Percentiles rank a stretch among this genome's conserved stretches.
Evolutionary conservation across 2,888 invertebrate genomes (phyloP).

Genomic region (Campopleginae sp.): DNA sequence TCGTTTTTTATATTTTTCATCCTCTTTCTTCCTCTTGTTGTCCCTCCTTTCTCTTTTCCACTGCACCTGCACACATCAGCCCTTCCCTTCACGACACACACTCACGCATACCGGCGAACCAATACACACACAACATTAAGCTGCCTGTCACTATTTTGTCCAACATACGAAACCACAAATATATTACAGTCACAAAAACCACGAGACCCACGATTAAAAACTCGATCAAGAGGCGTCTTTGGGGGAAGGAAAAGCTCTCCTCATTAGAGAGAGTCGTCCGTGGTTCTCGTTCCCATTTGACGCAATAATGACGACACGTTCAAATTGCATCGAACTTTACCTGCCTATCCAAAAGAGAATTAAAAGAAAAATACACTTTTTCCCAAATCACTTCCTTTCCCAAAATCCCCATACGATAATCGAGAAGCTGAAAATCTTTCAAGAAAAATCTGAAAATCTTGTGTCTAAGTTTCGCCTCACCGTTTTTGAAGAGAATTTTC

Average conservation of each 20-base stretch:
- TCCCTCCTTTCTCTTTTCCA: constrained; percentile 7
- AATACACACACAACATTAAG: not conserved
- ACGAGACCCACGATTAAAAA: constrained; percentile 1
- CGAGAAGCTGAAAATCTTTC: not conserved
- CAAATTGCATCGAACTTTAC: not conserved
- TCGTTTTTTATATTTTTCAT: not conserved
- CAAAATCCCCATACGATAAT: not conserved
- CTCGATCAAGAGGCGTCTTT: constrained; percentile 48
- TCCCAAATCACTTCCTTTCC: not conserved
- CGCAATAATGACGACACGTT: constrained; percentile 57
- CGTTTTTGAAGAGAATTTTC: not conserved
- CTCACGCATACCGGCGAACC: not conserved
- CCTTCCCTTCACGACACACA: constrained; percentile 28
- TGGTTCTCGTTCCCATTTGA: constrained; percentile 10
- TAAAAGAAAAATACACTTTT: not conserved
- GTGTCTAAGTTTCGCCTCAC: not conserved
- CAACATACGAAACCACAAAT: constrained; percentile 47
- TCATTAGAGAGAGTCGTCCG: not conserved
- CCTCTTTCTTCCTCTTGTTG: not conserved
- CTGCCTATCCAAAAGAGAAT: not conserved
- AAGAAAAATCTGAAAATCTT: not conserved
- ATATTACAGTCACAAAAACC: constrained; percentile 38
- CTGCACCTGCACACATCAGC: constrained; percentile 62
- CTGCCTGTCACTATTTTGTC: constrained; percentile 53
- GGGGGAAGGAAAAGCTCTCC: constrained; percentile 23